These are phyloP conservation scores for Adoxophyes honmai DNA, from an alignment of 1,140 invertebrate species.

Conservation along the genomic window DNA sequence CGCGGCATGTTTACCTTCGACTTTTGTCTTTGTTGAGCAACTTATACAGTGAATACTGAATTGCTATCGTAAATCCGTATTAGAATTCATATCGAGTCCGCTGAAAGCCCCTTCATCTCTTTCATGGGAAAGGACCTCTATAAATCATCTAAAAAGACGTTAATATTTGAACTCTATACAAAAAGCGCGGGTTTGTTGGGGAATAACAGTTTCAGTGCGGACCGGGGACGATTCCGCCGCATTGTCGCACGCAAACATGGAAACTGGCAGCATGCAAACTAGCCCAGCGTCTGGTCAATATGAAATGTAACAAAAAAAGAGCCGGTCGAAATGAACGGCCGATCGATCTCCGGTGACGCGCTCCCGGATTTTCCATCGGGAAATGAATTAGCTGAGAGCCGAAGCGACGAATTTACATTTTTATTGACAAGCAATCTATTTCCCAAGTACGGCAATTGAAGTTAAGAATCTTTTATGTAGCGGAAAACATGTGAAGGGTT, in stretches of 20 bases:
- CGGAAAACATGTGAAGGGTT: conserved; percentile 27
- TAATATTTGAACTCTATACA: conserved; percentile 48
- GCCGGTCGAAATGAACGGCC: conserved; percentile 62
- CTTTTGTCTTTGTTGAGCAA: not conserved
- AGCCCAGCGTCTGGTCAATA: conserved; percentile 57
- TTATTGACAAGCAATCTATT: conserved; percentile 75
- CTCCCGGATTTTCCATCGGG: conserved; percentile 69
- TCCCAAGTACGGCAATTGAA: conserved; percentile 59
- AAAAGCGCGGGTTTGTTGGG: conserved; percentile 28
- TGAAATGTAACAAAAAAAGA: conserved; percentile 57
- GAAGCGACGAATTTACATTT: conserved; percentile 73
- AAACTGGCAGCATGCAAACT: conserved; percentile 34
- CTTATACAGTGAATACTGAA: conserved; percentile 8
- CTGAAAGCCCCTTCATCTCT: conserved; percentile 43
- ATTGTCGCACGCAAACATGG: conserved; percentile 30
- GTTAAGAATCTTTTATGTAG: conserved; percentile 35
- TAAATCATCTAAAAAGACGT: conserved; percentile 57
- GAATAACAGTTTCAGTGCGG: conserved; percentile 16
- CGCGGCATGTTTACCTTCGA: conserved; percentile 12
- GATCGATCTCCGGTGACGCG: conserved; percentile 69
- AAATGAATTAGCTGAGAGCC: conserved; percentile 74
- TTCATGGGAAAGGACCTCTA: conserved; percentile 48
- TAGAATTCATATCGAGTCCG: conserved; percentile 52
- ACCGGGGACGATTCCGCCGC: conserved; percentile 17
- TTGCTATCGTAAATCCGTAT: conserved; percentile 40